Evolutionary conservation across 2,888 invertebrate genomes (phyloP), one percentile per base, ranked within the genome.

Genomic region (Dicyrtomina minuta): DNA sequence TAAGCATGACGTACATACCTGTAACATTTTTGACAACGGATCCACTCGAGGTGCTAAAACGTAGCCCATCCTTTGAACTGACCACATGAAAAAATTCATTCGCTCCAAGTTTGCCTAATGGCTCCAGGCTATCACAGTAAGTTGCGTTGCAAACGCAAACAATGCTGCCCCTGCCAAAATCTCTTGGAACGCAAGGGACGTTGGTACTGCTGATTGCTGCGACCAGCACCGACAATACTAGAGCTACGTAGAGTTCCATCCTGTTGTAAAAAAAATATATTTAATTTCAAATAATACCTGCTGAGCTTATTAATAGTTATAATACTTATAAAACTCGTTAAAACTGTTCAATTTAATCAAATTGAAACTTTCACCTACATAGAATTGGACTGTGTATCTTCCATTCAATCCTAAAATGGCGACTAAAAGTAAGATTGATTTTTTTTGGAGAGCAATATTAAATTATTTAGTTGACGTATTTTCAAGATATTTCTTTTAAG

Each of bases 71-170:
- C 44, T 62, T 41, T 13, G 70, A 49, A 5, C 70, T 67, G 1
- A 60, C 51, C 5, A 72, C 22, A 13, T 68, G 61, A 24, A 43
- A 58, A 46, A 62, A 72, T 41, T 68, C 22, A 6, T 70, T 66
- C 8, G 44, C 26, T 8, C 68, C 15, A 24, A 65, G 41, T 53
- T 53, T 27, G 6, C 15, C 27, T 3, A 72, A 15, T 8, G 71
- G 66, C 43, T 70, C 72, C 39, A 71, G 24, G 6, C 64, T 70
- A 43, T 74, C 73, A 39, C 72, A 72, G 44, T 74, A 74, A 12
- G 68, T 65, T n/a, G 72, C 51, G 51, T 72, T 74, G 53, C 74
- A 74, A 15, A 70, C 56, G 41, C 74, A 74, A 20, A 74, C 74
- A 12, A 72, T 43, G 27, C 74, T 74, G 33, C 72, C 70, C n/a